Conservation (phyloP, 2,888 invertebrate species). For the Poecilobothrus nobilitatus region DNA sequence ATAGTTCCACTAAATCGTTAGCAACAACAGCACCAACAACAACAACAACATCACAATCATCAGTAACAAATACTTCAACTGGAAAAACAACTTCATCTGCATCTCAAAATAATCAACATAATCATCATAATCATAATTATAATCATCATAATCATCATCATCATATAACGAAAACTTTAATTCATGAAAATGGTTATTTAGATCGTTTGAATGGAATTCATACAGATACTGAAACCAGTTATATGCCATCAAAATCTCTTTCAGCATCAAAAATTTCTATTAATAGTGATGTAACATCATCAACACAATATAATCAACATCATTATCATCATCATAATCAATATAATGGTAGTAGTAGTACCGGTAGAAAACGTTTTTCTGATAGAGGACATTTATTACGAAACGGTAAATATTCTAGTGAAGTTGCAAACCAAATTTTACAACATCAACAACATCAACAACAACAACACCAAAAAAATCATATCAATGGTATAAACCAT, state of each 20-base stretch:
- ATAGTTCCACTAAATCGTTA: constrained; percentile 15
- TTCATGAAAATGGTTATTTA: constrained; percentile 37
- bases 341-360: constrained; percentile 15
- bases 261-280: constrained; percentile 44
- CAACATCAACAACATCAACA: constrained; percentile 26
- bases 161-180: constrained; percentile 40
- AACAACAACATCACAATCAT: constrained; percentile 16
- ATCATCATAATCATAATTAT: constrained; percentile 7
- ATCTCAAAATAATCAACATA: not conserved
- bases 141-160: constrained; percentile 16
- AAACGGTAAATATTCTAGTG: constrained; percentile 12
- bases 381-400: not conserved
- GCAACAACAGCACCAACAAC: constrained; percentile 12
- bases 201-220: constrained; percentile 30
- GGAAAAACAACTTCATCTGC: not conserved
- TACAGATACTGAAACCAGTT: constrained; percentile 27
- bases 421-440: constrained; percentile 24
- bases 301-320: constrained; percentile 31
- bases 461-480: not conserved
- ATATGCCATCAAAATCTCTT: constrained; percentile 34
- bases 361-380: not conserved
- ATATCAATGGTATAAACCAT: constrained; percentile 18
- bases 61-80: constrained; percentile 16
- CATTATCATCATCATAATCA: constrained; percentile 34
- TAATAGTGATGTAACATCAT: constrained; percentile 37